Conservation (phyloP, 2,797 vertebrate genomes). For the Silurus aristotelis region DNA sequence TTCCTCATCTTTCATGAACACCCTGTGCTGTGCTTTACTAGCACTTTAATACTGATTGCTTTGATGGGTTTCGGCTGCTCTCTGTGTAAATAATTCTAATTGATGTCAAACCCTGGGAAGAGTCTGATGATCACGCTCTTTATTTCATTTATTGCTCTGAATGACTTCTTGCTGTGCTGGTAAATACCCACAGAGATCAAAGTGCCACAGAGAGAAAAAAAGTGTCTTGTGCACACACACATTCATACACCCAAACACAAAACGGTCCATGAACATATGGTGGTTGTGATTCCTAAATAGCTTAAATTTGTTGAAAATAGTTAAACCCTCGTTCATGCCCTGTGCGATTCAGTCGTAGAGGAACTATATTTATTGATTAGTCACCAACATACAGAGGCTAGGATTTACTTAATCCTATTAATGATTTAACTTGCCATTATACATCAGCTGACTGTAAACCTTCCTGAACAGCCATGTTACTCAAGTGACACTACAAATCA, state of each 20-base stretch:
- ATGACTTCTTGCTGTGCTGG: slow-evolving; percentile 51
- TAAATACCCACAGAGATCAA: slow-evolving; percentile 53
- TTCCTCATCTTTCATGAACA: slow-evolving; percentile 47
- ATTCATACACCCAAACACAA: not conserved
- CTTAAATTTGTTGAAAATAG: slow-evolving; percentile 24
- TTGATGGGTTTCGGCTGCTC: slow-evolving; percentile 54
- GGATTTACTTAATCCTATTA: slow-evolving; percentile 18
- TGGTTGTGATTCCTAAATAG: slow-evolving; percentile 32
- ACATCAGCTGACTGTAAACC: not conserved
- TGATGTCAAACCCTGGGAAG: slow-evolving; percentile 65
- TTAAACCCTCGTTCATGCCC: slow-evolving; percentile 11
- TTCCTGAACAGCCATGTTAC: not conserved
- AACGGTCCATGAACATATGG: slow-evolving; percentile 35
- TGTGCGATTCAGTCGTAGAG: slow-evolving; percentile 14
- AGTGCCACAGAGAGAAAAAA: slow-evolving; percentile 20
- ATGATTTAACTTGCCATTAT: slow-evolving; percentile 19
- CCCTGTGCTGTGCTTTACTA: slow-evolving; percentile 21
- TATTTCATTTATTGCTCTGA: slow-evolving; percentile 62
- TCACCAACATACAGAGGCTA: slow-evolving; percentile 17
- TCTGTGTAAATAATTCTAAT: slow-evolving; percentile 62
- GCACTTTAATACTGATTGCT: slow-evolving; percentile 32
- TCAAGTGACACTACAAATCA: not conserved
- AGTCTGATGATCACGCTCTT: slow-evolving; percentile 63
- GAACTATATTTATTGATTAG: slow-evolving; percentile 37
- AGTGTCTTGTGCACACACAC: not conserved